phyloP scores from a whole-genome alignment of 2,113 vertebrate genomes.

The Polypterus bichir region DNA sequence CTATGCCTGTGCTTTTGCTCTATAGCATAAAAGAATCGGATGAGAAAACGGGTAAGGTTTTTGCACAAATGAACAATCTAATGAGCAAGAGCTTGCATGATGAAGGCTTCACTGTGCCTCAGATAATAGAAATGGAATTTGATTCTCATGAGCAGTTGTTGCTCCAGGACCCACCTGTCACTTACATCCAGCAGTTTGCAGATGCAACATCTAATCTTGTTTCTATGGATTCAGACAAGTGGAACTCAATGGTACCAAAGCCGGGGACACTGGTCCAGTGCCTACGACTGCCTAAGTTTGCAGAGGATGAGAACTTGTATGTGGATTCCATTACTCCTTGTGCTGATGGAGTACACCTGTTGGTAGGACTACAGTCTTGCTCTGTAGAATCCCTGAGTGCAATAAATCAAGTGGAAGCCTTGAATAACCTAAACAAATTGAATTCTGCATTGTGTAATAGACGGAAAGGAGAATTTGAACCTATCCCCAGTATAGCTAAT shows the following conservation, averaged over 20 bases:
- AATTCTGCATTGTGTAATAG: constrained; percentile 90
- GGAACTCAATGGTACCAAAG: constrained; percentile 81
- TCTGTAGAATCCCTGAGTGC: constrained; percentile 77
- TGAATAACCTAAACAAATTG: constrained; percentile 96
- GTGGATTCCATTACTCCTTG: constrained; percentile 93
- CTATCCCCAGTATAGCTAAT: constrained; percentile 67
- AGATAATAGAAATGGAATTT: constrained; percentile 98
- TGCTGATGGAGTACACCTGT: constrained; percentile 86
- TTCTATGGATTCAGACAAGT: constrained; percentile 83
- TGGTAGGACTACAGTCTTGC: constrained; percentile 80
- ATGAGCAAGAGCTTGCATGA: constrained; percentile 95
- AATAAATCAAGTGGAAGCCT: constrained; percentile 96
- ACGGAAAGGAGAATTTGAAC: constrained; percentile 70
- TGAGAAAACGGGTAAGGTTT: constrained; percentile 92
- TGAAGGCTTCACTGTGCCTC: constrained; percentile 93
- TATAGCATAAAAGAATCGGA: constrained; percentile 97
- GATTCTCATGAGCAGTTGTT: constrained; percentile 92
- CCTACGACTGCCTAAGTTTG: constrained; percentile 81
- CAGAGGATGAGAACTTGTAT: constrained; percentile 90
- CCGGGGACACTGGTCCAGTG: constrained; percentile 92
- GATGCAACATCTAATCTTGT: constrained; percentile 74
- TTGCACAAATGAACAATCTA: constrained; percentile 94
- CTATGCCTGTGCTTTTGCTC: constrained; percentile 83
- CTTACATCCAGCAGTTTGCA: constrained; percentile 96
- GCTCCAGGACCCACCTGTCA: constrained; percentile 93